Percentiles rank a stretch among this genome's conserved stretches.
Conservation (phyloP, 2,888 invertebrate species). For the Aphelenchoides bicaudatus region DNA sequence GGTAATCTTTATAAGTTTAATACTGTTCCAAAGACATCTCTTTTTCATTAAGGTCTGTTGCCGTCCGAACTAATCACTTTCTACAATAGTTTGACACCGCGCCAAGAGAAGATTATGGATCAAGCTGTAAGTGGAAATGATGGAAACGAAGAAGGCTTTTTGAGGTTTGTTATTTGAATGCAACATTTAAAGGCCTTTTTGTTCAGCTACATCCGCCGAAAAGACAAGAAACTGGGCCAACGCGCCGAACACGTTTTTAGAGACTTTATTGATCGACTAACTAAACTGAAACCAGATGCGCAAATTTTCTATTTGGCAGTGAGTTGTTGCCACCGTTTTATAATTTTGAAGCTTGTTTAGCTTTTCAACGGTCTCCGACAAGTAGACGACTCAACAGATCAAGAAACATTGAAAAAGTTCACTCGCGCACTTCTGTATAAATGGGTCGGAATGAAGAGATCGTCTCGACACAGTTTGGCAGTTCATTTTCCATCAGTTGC, state of each 20-base stretch:
- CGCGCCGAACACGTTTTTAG: not conserved
- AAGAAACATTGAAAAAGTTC: not conserved
- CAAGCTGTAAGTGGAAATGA: conserved; percentile 3
- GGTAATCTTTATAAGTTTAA: not conserved
- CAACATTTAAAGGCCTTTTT: too few relatives aligned
- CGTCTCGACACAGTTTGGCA: not conserved
- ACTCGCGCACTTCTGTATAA: not conserved
- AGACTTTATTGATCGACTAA: conserved; percentile 1
- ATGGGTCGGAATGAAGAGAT: conserved; percentile 8
- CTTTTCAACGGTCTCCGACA: conserved; percentile 10
- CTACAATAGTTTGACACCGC: not conserved
- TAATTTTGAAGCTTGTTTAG: too few relatives aligned
- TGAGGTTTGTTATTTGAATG: too few relatives aligned
- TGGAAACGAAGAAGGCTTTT: conserved; percentile 5
- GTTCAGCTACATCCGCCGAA: not conserved
- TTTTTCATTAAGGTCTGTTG: not conserved
- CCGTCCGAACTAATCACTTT: not conserved
- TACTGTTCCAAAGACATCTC: not conserved
- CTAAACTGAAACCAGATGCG: not conserved
- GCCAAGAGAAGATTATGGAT: conserved; percentile 5
- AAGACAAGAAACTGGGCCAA: not conserved
- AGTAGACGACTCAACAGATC: not conserved
- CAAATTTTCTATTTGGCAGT: conserved; percentile 7
- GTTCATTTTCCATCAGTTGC: conserved; percentile 10
- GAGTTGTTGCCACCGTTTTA: not conserved